Evolutionary conservation across 2,113 vertebrate genomes (phyloP).

Genomic region (Rynchops niger): DNA sequence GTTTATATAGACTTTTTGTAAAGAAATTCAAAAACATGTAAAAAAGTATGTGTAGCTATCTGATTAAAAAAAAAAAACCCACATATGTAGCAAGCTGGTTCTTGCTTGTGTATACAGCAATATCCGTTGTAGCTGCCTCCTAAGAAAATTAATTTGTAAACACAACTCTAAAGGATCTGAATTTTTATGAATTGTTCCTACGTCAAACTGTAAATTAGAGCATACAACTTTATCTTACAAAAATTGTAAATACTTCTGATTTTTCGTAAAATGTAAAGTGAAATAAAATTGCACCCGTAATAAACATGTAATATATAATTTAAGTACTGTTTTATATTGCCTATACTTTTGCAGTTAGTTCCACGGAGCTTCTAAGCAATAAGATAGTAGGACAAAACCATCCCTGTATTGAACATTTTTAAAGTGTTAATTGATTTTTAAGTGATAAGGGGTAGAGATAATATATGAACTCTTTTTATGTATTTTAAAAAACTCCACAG

Average conservation of each 20-base stretch:
- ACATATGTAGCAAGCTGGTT: conserved; percentile 91
- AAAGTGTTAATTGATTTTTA: neutral
- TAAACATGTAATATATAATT: conserved; percentile 94
- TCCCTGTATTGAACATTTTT: neutral
- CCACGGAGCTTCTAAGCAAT: neutral
- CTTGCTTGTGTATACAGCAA: conserved; percentile 84
- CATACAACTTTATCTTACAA: conserved; percentile 79
- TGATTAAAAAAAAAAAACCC: neutral
- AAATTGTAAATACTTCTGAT: conserved; percentile 89
- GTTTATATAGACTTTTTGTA: conserved; percentile 70
- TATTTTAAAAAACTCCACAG: neutral
- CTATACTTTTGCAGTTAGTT: conserved; percentile 14
- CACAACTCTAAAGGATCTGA: conserved; percentile 75
- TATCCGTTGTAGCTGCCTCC: conserved; percentile 79
- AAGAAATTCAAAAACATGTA: conserved; percentile 66
- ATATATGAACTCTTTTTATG: neutral
- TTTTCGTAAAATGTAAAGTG: conserved; percentile 89
- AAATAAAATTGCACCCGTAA: conserved; percentile 87
- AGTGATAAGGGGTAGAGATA: neutral
- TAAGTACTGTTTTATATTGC: conserved; percentile 51
- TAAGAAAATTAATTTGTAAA: conserved; percentile 76
- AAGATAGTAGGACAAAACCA: neutral
- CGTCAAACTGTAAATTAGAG: conserved; percentile 81
- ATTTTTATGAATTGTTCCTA: conserved; percentile 76
- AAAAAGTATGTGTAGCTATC: conserved; percentile 66